Evolutionary conservation across 2,888 invertebrate genomes (phyloP), one percentile per base, ranked within the genome.

Genomic region (Acrocyrtus sp.): DNA sequence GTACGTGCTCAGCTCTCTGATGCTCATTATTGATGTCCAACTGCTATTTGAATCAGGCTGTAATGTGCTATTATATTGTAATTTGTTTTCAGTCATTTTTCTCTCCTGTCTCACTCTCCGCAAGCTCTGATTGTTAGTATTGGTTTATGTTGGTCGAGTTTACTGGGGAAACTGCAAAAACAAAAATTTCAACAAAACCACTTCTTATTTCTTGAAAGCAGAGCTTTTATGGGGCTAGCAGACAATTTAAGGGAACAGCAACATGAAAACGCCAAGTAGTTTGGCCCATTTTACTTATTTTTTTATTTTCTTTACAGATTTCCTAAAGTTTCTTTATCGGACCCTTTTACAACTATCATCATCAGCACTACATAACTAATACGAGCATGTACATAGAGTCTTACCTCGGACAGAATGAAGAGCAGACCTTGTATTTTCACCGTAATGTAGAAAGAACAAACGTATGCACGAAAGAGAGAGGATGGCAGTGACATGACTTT

Each of bases 71-170:
- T n/a, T n/a, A n/a, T n/a, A n/a, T n/a, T n/a, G n/a, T n/a, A n/a
- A n/a, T n/a, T n/a, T n/a, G n/a, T n/a, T n/a, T n/a, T n/a, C n/a
- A n/a, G n/a, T n/a, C n/a, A n/a, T n/a, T n/a, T n/a, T n/a, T n/a
- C 17, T 6, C 17, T 47, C 6, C 21, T 50, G 15, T 50, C 50
- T 50, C 50, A 15, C 43, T 41, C 62, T 41, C 17, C 43, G 27
- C 51, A 53, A 43, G 53, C 24, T 51, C 26, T 43, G 19, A 34
- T 48, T 29, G 29, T 50, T 50, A 29, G 17, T 4, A 29, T 21
- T 22, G 34, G 34, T 34, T 34, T 34, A 12, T 12, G 12, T 34
- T 34, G 34, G 34, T 34, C 34, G 34, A 34, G 34, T 34, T 34
- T 34, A 5, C 6, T 34, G 5, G 34, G 12, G 34, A 34, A 34